Evolutionary conservation across 1,140 invertebrate species (phyloP).

Genomic region (Zaprionus capensis): DNA sequence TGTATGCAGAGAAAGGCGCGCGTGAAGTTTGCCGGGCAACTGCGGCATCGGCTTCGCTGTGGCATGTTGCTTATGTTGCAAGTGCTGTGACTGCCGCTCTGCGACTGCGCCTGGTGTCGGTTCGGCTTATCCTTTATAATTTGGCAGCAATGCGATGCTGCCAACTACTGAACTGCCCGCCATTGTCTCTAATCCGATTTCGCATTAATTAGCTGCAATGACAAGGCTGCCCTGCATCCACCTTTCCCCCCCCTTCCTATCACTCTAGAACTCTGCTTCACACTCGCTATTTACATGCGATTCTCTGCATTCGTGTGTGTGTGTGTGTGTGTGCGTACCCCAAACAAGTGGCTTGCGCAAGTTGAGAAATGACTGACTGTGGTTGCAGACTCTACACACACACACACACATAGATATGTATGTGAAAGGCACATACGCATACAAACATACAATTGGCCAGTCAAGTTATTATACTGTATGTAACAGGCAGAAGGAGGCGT

Average conservation of each 20-base stretch:
- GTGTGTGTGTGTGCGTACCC: constrained; percentile 39
- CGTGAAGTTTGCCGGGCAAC: constrained; percentile 23
- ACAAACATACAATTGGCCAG: background rate
- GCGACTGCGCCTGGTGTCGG: background rate
- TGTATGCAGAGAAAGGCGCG: background rate
- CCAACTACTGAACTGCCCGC: background rate
- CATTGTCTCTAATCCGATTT: constrained; percentile 28
- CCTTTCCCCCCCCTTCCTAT: background rate
- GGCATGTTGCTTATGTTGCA: constrained; percentile 11
- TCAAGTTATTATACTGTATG: too few species aligned
- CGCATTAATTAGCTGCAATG: constrained; percentile 65
- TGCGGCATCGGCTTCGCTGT: background rate
- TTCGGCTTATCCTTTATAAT: constrained; percentile 5
- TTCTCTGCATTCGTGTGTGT: constrained; percentile 35
- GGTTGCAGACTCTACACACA: background rate
- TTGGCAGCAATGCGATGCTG: background rate
- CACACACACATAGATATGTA: background rate
- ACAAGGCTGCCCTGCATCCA: background rate
- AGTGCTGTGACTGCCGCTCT: background rate
- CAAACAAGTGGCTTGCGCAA: constrained; percentile 60
- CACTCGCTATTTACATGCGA: constrained; percentile 3
- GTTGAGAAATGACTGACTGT: constrained; percentile 11
- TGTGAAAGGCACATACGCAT: background rate
- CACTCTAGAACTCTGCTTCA: background rate
- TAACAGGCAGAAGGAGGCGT: too few species aligned